Conservation (phyloP, 2,888 invertebrate species). For the Athalia cordata region DNA sequence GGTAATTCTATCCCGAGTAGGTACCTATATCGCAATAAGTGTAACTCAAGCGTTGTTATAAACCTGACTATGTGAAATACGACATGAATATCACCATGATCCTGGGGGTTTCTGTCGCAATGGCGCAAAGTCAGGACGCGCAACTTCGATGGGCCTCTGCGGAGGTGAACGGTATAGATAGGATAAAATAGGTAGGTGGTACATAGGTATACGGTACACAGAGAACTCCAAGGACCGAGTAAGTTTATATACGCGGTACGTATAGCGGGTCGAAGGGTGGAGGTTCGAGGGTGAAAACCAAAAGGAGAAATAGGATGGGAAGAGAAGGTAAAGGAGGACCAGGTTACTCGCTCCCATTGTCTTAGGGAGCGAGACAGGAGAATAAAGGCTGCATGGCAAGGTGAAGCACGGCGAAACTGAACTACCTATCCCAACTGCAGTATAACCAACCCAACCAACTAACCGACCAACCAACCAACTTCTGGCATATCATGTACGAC, state of each 20-base stretch:
- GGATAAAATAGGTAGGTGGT: neutral
- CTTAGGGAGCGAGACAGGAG: slow-evolving; percentile 15
- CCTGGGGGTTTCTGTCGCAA: slow-evolving; percentile 23
- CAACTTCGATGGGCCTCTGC: neutral
- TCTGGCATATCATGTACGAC: neutral
- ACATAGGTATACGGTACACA: neutral
- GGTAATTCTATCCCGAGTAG: too few relatives aligned
- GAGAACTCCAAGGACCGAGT: neutral
- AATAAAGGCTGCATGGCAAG: neutral
- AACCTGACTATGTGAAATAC: neutral
- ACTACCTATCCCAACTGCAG: slow-evolving; percentile 20
- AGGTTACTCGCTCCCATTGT: slow-evolving; percentile 36
- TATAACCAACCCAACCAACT: neutral
- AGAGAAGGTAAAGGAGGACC: neutral
- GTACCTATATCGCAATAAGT: too few relatives aligned
- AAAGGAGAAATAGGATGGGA: too few relatives aligned
- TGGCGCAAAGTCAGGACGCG: slow-evolving; percentile 13
- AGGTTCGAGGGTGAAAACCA: too few relatives aligned
- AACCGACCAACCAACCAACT: neutral
- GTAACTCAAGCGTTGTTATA: too few relatives aligned
- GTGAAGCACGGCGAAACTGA: slow-evolving; percentile 24
- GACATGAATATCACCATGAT: slow-evolving; percentile 1
- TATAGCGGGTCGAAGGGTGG: too few relatives aligned
- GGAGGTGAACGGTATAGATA: neutral
- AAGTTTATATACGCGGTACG: too few relatives aligned